Evolutionary conservation across 1,140 invertebrate species (phyloP).

Genomic region (Zaprionus tsacasi): DNA sequence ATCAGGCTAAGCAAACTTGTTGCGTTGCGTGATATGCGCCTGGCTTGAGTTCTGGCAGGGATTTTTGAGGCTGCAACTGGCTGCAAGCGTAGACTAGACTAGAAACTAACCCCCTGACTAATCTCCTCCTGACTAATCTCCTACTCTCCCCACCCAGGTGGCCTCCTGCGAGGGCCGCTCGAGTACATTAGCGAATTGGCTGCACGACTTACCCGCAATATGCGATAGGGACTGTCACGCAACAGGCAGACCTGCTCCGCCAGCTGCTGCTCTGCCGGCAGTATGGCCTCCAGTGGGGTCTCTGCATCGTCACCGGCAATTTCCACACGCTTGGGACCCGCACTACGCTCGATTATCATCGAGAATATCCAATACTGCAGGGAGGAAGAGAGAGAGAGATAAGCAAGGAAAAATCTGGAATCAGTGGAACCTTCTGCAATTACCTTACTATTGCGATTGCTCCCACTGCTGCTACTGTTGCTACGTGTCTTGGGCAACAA

Average conservation of each 20-base stretch:
- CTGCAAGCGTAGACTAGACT: background rate
- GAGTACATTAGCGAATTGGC: constrained; percentile 62
- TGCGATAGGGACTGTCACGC: constrained; percentile 88
- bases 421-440: constrained; percentile 5
- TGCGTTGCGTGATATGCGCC: constrained; percentile 1
- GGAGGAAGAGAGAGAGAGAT: background rate
- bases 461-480: constrained; percentile 51
- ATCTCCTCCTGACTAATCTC: background rate
- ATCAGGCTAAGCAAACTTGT: background rate
- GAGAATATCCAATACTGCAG: constrained; percentile 80
- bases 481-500: constrained; percentile 52
- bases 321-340: constrained; percentile 64
- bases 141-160: background rate
- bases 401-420: background rate
- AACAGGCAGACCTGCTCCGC: constrained; percentile 86
- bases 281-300: constrained; percentile 84
- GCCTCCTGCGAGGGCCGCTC: background rate
- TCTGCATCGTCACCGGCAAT: constrained; percentile 80
- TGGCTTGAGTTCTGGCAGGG: background rate
- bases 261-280: constrained; percentile 70
- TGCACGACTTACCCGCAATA: constrained; percentile 86
- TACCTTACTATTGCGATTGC: constrained; percentile 64
- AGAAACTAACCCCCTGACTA: background rate
- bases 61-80: background rate
- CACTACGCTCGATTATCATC: constrained; percentile 79